Conservation (phyloP, 2,888 invertebrate genomes). For the Gisinianus flammeolus region DNA sequence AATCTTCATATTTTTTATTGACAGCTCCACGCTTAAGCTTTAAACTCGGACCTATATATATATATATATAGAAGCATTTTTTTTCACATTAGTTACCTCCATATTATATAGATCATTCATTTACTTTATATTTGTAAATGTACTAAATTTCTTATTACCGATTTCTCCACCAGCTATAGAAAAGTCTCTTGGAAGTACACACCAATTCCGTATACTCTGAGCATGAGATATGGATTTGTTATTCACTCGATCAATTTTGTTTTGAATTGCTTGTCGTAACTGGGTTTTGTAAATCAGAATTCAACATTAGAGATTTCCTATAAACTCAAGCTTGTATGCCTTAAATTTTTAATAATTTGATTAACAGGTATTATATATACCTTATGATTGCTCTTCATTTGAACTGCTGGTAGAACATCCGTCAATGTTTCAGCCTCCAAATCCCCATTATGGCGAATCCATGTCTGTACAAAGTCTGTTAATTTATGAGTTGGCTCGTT, state of each 20-base stretch:
- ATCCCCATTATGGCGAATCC: constrained; percentile 72
- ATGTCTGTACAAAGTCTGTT: constrained; percentile 70
- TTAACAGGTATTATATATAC: constrained; percentile 60
- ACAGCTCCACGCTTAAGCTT: neutral
- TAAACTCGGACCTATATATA: neutral
- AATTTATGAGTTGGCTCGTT: constrained; percentile 76
- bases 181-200: constrained; percentile 84
- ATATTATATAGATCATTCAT: neutral
- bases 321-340: constrained; percentile 25
- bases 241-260: constrained; percentile 79
- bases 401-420: constrained; percentile 71
- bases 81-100: neutral
- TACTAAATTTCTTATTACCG: no score
- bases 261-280: constrained; percentile 78
- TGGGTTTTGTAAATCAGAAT: no score
- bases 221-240: constrained; percentile 81
- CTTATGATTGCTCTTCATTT: constrained; percentile 62
- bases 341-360: neutral
- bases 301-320: no score
- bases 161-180: constrained; percentile 85
- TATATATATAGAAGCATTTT: neutral
- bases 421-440: constrained; percentile 73
- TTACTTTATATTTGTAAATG: neutral
- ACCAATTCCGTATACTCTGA: constrained; percentile 85
- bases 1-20: neutral